phyloP scores from a whole-genome alignment of 1,140 invertebrate genomes.

The Neoseiulus cucumeris region DNA sequence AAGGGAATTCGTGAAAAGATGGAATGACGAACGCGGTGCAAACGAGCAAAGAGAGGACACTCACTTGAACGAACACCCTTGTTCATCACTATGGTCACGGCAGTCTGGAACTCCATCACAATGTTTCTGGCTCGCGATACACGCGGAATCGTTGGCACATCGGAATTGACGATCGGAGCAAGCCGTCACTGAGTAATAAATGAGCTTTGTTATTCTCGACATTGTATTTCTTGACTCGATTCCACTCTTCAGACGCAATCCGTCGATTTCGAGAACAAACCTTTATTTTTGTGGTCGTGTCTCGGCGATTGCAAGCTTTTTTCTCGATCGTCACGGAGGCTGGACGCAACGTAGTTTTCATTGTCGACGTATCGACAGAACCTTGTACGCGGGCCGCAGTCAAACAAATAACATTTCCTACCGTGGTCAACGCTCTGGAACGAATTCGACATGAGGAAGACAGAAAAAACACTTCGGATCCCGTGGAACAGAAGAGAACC shows the following conservation, averaged over 20 bases:
- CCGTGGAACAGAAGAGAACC: no score
- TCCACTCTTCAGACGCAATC: neutral
- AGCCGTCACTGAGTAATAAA: neutral
- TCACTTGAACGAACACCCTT: no score
- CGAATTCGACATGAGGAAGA: no score
- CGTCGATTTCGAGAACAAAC: neutral
- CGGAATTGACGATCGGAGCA: neutral
- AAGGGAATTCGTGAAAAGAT: no score
- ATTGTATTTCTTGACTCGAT: neutral
- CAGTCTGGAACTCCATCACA: neutral
- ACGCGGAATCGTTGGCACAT: neutral
- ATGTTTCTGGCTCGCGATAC: neutral
- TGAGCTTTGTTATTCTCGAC: neutral
- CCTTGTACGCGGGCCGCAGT: neutral
- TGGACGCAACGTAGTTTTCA: neutral
- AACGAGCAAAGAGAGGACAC: no score
- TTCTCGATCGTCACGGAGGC: neutral
- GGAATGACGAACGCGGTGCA: no score
- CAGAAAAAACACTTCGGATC: no score
- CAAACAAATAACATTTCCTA: slow-evolving; percentile 3
- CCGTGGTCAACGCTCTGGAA: neutral
- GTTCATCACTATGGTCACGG: neutral
- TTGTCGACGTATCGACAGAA: neutral
- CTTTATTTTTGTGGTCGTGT: neutral
- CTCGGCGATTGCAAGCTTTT: neutral